Percentiles rank a stretch among this genome's conserved stretches.
phyloP scores from a whole-genome alignment of 2,888 invertebrate genomes.

The Epinotia demarniana region DNA sequence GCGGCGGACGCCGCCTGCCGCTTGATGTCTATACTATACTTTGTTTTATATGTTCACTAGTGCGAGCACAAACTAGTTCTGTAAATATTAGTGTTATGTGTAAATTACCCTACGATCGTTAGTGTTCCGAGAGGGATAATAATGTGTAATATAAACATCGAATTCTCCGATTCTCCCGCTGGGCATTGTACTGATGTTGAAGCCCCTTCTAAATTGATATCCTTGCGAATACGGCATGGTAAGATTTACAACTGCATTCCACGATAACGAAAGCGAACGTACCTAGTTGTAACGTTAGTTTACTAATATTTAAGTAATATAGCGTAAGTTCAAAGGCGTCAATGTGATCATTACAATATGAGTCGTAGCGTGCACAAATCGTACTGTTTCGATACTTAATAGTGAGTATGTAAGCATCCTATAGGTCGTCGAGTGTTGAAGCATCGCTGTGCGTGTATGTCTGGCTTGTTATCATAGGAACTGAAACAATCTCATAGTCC shows the following conservation, averaged over 20 bases:
- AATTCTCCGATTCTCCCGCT: conserved; percentile 71
- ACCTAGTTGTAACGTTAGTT: conserved; percentile 70
- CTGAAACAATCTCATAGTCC: conserved; percentile 70
- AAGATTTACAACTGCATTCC: conserved; percentile 80
- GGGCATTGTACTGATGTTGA: conserved; percentile 81
- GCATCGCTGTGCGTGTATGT: conserved; percentile 77
- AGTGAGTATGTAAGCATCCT: conserved; percentile 72
- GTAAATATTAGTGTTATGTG: conserved; percentile 82
- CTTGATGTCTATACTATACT: conserved; percentile 48
- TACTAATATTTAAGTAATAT: conserved; percentile 67
- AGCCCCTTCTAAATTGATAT: conserved; percentile 67
- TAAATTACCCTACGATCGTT: conserved; percentile 74
- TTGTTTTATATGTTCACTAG: conserved; percentile 68
- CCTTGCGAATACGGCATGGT: conserved; percentile 67
- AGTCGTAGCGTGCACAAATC: conserved; percentile 81
- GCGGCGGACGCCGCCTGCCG: conserved; percentile 38
- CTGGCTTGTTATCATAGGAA: conserved; percentile 76
- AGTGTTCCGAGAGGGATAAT: conserved; percentile 68
- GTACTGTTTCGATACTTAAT: conserved; percentile 71
- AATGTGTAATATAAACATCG: conserved; percentile 78
- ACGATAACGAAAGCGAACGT: conserved; percentile 76
- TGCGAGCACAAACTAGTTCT: conserved; percentile 81
- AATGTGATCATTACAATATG: conserved; percentile 80
- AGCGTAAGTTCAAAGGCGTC: conserved; percentile 77
- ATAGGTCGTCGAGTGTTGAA: conserved; percentile 77